A percentile compares a stretch with the other conserved stretches of the same genome.
Conservation (phyloP, 2,797 vertebrate genomes). For the Anabas testudineus region DNA sequence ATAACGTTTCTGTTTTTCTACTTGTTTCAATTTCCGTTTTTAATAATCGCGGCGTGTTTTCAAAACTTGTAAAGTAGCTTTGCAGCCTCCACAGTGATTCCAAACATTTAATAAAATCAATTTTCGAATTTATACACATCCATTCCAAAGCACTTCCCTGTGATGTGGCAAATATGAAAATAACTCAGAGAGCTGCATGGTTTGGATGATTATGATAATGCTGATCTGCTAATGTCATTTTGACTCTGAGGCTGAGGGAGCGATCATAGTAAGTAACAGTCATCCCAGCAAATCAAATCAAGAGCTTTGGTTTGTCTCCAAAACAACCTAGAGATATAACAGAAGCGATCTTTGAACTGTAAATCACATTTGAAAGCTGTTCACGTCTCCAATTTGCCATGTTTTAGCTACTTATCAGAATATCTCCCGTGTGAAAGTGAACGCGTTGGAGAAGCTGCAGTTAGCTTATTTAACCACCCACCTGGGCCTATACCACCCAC, state of each 20-base stretch:
- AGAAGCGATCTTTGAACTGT: constrained; percentile 79
- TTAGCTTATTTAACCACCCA: constrained; percentile 87
- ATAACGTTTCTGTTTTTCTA: neutral
- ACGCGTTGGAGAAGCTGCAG: constrained; percentile 80
- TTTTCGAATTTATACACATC: constrained; percentile 62
- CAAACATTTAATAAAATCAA: constrained; percentile 67
- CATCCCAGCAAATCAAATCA: constrained; percentile 80
- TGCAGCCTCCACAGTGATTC: constrained; percentile 43
- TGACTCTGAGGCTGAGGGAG: constrained; percentile 75
- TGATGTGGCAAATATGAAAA: constrained; percentile 78
- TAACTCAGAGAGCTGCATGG: constrained; percentile 73
- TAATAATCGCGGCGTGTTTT: constrained; percentile 37
- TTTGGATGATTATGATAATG: constrained; percentile 83
- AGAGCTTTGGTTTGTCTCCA: constrained; percentile 80
- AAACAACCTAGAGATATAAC: constrained; percentile 79
- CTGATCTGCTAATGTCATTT: constrained; percentile 79
- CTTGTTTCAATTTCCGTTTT: constrained; percentile 33
- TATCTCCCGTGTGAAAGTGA: constrained; percentile 83
- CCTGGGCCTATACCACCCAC: constrained; percentile 85
- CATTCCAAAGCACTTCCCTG: constrained; percentile 62
- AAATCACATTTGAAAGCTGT: constrained; percentile 82
- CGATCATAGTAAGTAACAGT: constrained; percentile 75
- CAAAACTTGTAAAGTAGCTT: constrained; percentile 37
- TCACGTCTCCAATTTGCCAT: constrained; percentile 78
- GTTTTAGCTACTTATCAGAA: constrained; percentile 82